These are phyloP conservation scores for Hyposmocoma kahamanoa DNA, from an alignment of 1,140 invertebrate genomes.

Conservation along the genomic window DNA sequence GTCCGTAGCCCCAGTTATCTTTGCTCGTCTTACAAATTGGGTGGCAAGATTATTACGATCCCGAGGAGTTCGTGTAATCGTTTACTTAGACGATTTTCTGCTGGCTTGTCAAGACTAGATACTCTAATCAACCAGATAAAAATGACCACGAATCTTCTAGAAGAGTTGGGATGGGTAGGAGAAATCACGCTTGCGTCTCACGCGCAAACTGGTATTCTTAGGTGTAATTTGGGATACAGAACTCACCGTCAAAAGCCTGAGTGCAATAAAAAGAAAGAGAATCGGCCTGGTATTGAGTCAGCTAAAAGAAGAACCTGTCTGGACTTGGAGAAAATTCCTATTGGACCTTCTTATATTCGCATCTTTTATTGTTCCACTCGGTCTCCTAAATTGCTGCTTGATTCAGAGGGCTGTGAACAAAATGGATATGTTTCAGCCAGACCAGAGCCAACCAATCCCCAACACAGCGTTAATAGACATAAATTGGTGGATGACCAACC, in stretches of 20 bases:
- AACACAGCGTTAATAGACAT: background rate
- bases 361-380: conserved; percentile 56
- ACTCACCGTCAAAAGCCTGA: background rate
- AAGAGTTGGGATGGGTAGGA: too few species aligned
- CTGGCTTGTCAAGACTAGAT: background rate
- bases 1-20: background rate
- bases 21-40: background rate
- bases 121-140: background rate
- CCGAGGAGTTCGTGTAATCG: background rate
- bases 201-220: background rate
- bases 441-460: background rate
- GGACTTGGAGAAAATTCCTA: background rate
- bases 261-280: background rate
- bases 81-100: background rate
- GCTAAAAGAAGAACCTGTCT: background rate
- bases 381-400: conserved; percentile 28
- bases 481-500: background rate
- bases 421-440: background rate
- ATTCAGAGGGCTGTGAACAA: conserved; percentile 7
- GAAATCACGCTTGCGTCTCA: background rate
- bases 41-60: background rate
- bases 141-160: background rate
- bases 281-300: background rate
- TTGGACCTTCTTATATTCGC: background rate
- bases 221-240: background rate